Percentiles rank a stretch among this genome's conserved stretches.
These are phyloP conservation scores for Drosophila ustulata DNA, from an alignment of 2,888 invertebrate species.

Conservation along the genomic window DNA sequence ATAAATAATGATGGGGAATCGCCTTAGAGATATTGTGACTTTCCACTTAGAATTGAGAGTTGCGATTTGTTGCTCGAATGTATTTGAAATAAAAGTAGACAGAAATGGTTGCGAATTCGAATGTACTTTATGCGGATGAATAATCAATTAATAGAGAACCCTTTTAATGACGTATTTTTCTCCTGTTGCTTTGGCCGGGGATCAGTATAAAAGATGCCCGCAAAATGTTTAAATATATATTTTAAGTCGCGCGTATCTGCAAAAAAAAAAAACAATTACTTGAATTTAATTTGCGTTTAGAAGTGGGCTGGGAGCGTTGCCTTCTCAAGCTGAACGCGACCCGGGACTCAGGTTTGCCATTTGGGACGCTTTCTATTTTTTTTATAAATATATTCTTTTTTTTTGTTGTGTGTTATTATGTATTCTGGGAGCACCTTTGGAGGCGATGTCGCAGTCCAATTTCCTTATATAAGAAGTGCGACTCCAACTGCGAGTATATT, in stretches of 20 bases:
- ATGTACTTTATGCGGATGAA: neutral
- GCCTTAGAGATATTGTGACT: neutral
- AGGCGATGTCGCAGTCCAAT: conserved; percentile 16
- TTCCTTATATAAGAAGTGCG: conserved; percentile 9
- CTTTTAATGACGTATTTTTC: neutral
- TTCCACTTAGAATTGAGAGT: neutral
- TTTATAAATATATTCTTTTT: neutral
- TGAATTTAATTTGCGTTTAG: conserved; percentile 31
- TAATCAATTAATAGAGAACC: neutral
- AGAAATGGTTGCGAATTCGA: neutral
- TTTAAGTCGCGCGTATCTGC: too few species aligned
- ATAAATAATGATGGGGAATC: conserved; percentile 2
- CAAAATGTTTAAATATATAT: neutral
- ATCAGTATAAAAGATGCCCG: neutral
- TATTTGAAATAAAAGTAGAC: neutral
- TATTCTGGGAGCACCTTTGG: conserved; percentile 1
- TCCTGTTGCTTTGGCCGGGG: neutral
- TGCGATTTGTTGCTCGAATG: neutral
- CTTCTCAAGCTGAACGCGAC: neutral
- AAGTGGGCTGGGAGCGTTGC: neutral
- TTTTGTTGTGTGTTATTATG: neutral
- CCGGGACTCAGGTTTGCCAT: neutral
- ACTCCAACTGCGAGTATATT: conserved; percentile 41
- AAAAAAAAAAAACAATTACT: conserved; percentile 33
- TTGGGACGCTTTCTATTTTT: neutral